These are phyloP conservation scores for Pollachius pollachius DNA, from an alignment of 2,113 vertebrate species.

Conservation along the genomic window DNA sequence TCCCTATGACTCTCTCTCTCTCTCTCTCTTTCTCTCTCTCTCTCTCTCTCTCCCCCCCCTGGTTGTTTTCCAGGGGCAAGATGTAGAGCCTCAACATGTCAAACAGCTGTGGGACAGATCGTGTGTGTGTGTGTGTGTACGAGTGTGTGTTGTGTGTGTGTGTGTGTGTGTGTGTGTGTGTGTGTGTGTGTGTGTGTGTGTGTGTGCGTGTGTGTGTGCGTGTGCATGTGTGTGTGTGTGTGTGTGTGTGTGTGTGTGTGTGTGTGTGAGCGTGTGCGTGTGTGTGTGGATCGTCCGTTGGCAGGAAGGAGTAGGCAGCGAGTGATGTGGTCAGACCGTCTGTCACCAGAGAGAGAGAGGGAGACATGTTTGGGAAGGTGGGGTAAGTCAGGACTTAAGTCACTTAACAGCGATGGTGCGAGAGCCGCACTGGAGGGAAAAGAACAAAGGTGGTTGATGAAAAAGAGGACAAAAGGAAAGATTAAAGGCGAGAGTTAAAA, in stretches of 20 bases:
- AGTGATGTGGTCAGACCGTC: conserved; percentile 92
- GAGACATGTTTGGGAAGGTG: conserved; percentile 21
- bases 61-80: neutral
- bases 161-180: too few species aligned
- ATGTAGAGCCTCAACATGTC: neutral
- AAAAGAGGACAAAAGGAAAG: neutral
- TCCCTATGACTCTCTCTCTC: too few species aligned
- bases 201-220: neutral
- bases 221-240: conserved; percentile 2
- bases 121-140: conserved; percentile 8
- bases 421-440: neutral
- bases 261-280: conserved; percentile 42
- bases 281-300: conserved; percentile 76
- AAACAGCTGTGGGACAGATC: neutral
- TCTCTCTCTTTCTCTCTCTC: neutral
- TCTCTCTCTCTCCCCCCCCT: neutral
- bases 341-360: conserved; percentile 79
- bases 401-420: neutral
- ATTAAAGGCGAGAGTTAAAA: neutral
- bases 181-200: too few species aligned
- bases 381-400: too few species aligned
- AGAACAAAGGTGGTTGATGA: neutral
- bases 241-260: neutral
- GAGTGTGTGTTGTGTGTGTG: conserved; percentile 6
- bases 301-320: conserved; percentile 81